These are phyloP conservation scores for Lethenteron camtschaticum DNA, from an alignment of 2,113 vertebrate genomes.

Conservation along the genomic window DNA sequence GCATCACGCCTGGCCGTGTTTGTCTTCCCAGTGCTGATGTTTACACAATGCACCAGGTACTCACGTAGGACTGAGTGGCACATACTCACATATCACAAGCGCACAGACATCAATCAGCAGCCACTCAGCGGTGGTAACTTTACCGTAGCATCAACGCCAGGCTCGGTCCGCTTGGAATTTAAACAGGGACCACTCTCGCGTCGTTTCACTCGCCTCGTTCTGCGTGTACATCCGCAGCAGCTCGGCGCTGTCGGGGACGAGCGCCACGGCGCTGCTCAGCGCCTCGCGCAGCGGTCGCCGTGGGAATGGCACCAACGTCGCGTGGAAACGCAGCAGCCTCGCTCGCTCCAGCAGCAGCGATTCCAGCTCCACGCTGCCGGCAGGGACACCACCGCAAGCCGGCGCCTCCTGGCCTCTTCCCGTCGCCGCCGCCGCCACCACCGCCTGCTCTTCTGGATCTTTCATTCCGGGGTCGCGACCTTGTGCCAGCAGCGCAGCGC, in stretches of 20 bases:
- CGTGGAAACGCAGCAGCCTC: constrained; percentile 41
- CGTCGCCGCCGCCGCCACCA: background rate
- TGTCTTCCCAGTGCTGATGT: too few species aligned
- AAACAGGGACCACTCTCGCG: constrained; percentile 18
- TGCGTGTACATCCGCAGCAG: constrained; percentile 57
- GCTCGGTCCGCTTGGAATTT: too few species aligned
- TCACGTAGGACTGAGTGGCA: too few species aligned
- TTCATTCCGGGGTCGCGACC: too few species aligned
- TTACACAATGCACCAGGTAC: too few species aligned
- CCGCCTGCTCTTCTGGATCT: constrained; percentile 14
- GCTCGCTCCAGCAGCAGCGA: constrained; percentile 36
- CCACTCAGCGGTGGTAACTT: too few species aligned
- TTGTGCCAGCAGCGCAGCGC: background rate
- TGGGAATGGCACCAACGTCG: constrained; percentile 29
- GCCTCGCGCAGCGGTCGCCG: constrained; percentile 37
- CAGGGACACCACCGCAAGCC: too few species aligned
- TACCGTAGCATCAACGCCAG: too few species aligned
- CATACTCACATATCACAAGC: too few species aligned
- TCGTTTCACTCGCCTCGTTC: constrained; percentile 49
- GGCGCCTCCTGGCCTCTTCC: background rate
- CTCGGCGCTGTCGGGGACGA: constrained; percentile 31
- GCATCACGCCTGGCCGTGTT: too few species aligned
- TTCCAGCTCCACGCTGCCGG: constrained; percentile 24
- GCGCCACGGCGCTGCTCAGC: constrained; percentile 30
- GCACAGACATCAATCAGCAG: too few species aligned